Evolutionary conservation across 2,888 invertebrate genomes (phyloP).

Genomic region (Nemurella pictetii): DNA sequence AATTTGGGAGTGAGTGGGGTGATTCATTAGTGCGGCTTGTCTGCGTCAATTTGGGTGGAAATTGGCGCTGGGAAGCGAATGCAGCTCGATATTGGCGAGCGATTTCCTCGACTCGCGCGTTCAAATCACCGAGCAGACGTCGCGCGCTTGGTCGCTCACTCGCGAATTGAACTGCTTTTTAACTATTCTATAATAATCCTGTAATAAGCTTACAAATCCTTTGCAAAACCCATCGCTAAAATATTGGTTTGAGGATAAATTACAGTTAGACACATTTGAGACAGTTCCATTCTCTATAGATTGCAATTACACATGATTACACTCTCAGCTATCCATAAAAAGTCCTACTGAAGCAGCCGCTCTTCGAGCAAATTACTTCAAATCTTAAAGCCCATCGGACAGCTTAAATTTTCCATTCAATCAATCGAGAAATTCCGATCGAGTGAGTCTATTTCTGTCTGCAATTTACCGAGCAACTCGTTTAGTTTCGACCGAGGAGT

Average conservation of each 20-base stretch:
- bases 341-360: too few relatives aligned
- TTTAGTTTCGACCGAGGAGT: not conserved
- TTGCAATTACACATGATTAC: too few relatives aligned
- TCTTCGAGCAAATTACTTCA: not conserved
- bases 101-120: not conserved
- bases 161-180: too few relatives aligned
- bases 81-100: not conserved
- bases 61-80: not conserved
- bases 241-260: too few relatives aligned
- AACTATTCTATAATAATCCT: too few relatives aligned
- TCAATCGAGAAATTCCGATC: not conserved
- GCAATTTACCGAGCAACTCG: not conserved
- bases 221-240: too few relatives aligned
- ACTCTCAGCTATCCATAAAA: too few relatives aligned
- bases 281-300: too few relatives aligned
- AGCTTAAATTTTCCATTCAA: not conserved
- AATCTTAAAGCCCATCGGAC: not conserved
- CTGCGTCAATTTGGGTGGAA: not conserved
- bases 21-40: not conserved
- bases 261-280: too few relatives aligned
- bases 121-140: not conserved
- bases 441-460: not conserved
- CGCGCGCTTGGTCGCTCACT: not conserved
- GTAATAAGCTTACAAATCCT: too few relatives aligned
- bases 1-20: not conserved